phyloP scores from a whole-genome alignment of 2,113 vertebrate genomes.

The Suncus etruscus region DNA sequence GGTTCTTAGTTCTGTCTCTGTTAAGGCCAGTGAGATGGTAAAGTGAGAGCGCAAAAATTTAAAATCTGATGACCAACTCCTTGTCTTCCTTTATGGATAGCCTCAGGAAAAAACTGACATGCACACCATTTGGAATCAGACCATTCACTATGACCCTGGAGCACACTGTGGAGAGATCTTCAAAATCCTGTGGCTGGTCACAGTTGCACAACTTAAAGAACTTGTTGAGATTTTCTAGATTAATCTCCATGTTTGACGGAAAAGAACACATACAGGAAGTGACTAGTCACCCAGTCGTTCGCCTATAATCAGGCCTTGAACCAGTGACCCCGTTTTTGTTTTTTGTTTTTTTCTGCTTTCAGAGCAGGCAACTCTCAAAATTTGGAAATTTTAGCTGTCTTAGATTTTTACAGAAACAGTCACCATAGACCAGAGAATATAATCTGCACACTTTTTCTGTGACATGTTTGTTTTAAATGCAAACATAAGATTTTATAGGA shows the following conservation, averaged over 20 bases:
- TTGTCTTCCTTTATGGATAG: background rate
- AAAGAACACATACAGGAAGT: background rate
- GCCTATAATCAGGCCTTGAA: background rate
- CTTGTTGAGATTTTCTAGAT: background rate
- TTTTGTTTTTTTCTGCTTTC: conserved; percentile 23
- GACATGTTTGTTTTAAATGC: conserved; percentile 66
- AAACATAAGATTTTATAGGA: conserved; percentile 45
- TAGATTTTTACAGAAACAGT: conserved; percentile 67
- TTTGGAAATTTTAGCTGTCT: conserved; percentile 62
- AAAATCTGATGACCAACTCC: background rate
- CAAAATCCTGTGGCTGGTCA: background rate
- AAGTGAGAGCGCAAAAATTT: background rate
- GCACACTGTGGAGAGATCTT: background rate
- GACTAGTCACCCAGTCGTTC: background rate
- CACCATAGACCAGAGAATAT: conserved; percentile 52
- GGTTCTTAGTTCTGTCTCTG: background rate
- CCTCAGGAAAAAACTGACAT: background rate
- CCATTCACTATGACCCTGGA: background rate
- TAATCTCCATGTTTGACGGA: background rate
- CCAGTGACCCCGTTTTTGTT: background rate
- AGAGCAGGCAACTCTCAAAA: conserved; percentile 29
- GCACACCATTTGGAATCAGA: background rate
- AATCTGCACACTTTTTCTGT: conserved; percentile 44
- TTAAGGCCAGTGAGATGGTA: background rate
- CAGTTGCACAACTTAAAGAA: background rate